These are phyloP conservation scores for Microchrysa polita DNA, from an alignment of 2,888 invertebrate genomes.

Conservation along the genomic window DNA sequence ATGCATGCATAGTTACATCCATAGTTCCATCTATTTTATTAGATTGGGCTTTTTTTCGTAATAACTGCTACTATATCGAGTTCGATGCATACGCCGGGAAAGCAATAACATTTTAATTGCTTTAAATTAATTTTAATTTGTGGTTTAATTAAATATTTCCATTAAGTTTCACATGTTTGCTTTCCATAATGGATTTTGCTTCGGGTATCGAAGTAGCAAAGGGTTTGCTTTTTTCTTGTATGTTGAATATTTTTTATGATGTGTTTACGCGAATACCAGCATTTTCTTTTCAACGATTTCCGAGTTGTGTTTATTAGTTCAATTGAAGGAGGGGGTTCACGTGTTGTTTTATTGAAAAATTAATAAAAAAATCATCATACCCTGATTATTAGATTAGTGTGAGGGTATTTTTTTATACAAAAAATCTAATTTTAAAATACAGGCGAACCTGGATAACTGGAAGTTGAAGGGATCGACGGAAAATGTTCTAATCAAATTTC, in stretches of 20 bases:
- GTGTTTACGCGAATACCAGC: background rate
- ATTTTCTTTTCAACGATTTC: too few species aligned
- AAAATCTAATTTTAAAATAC: too few species aligned
- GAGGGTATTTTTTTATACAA: too few species aligned
- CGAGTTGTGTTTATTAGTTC: conserved; percentile 15
- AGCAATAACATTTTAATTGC: conserved; percentile 51
- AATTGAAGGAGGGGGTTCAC: too few species aligned
- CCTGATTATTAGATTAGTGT: too few species aligned
- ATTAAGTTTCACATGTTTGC: conserved; percentile 46
- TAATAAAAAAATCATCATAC: too few species aligned
- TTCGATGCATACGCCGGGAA: conserved; percentile 33
- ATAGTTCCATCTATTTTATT: background rate
- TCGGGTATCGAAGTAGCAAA: background rate
- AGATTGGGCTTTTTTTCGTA: conserved; percentile 10
- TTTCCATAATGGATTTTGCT: conserved; percentile 15
- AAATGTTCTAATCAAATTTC: too few species aligned
- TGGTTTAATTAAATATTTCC: conserved; percentile 49
- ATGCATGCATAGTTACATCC: too few species aligned
- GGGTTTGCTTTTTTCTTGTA: background rate
- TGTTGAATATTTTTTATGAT: too few species aligned
- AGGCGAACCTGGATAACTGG: too few species aligned
- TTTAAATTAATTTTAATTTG: conserved; percentile 50
- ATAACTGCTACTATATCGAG: conserved; percentile 1
- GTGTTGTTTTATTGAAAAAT: too few species aligned
- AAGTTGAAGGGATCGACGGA: too few species aligned